A percentile compares a stretch with the other conserved stretches of the same genome.
Evolutionary conservation across 2,797 vertebrate species (phyloP).

Genomic region (Ambastaia sidthimunki): DNA sequence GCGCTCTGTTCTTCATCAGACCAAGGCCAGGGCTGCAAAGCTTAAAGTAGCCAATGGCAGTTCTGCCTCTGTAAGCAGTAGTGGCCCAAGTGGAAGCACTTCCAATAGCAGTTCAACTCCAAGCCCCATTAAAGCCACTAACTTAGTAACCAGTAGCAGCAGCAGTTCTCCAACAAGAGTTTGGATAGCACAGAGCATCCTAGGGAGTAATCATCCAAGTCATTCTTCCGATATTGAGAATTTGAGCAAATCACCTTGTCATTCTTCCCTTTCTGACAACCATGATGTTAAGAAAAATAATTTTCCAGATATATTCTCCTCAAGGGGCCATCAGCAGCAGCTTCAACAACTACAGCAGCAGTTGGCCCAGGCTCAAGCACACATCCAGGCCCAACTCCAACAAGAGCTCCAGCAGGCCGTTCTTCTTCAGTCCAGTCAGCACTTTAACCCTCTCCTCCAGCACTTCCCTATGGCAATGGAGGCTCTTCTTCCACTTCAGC

Average conservation of each 20-base stretch:
- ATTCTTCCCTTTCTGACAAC: slow-evolving; percentile 86
- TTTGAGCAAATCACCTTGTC: slow-evolving; percentile 79
- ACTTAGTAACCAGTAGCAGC: slow-evolving; percentile 82
- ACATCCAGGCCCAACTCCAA: slow-evolving; percentile 95
- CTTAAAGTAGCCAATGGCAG: slow-evolving; percentile 91
- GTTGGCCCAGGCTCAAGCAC: slow-evolving; percentile 91
- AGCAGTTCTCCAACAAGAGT: slow-evolving; percentile 74
- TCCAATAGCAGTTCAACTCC: slow-evolving; percentile 85
- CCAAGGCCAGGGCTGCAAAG: slow-evolving; percentile 97
- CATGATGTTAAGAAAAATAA: slow-evolving; percentile 93
- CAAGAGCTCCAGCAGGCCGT: slow-evolving; percentile 98
- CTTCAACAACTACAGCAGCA: slow-evolving; percentile 86
- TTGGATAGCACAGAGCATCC: slow-evolving; percentile 77
- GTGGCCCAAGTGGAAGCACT: slow-evolving; percentile 76
- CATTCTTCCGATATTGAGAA: slow-evolving; percentile 79
- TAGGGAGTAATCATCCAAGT: slow-evolving; percentile 81
- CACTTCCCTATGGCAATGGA: slow-evolving; percentile 98
- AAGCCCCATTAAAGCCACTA: slow-evolving; percentile 84
- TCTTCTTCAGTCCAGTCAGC: slow-evolving; percentile 90
- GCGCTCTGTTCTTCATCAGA: slow-evolving; percentile 98
- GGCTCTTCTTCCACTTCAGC: slow-evolving; percentile 93
- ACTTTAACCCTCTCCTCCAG: slow-evolving; percentile 96
- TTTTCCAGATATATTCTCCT: slow-evolving; percentile 90
- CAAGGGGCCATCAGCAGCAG: slow-evolving; percentile 88
- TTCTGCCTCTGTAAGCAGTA: slow-evolving; percentile 74